These are phyloP conservation scores for Menidia beryllina DNA, from an alignment of 2,113 vertebrate species.

Conservation along the genomic window DNA sequence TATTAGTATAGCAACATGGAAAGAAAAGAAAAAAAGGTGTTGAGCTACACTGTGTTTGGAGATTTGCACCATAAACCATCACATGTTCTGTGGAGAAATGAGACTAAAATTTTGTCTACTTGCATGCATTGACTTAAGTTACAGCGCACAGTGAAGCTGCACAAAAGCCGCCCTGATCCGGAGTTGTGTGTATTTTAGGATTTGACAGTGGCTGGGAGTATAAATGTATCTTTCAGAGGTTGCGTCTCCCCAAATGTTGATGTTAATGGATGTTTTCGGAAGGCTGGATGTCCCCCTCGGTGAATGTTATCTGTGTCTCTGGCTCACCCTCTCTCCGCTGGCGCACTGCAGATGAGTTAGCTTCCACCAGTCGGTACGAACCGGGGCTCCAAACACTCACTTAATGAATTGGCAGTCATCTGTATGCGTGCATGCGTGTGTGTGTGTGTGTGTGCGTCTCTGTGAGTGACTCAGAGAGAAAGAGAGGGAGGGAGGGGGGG, in stretches of 20 bases:
- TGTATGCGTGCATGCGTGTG: constrained; percentile 45
- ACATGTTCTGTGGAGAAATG: no score
- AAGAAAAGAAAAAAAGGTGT: no score
- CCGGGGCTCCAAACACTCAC: constrained; percentile 74
- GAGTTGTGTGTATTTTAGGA: constrained; percentile 37
- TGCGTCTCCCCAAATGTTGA: constrained; percentile 67
- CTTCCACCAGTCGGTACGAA: constrained; percentile 76
- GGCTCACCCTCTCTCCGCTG: constrained; percentile 71
- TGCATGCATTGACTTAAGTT: neutral
- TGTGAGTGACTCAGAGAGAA: constrained; percentile 22
- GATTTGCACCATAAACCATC: no score
- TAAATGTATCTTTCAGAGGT: constrained; percentile 67
- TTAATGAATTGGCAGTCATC: constrained; percentile 80
- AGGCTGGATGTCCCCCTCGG: constrained; percentile 72
- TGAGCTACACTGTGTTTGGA: no score
- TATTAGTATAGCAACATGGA: no score
- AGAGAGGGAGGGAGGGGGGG: neutral
- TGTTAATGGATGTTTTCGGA: constrained; percentile 76
- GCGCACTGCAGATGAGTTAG: constrained; percentile 76
- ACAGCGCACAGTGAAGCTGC: neutral
- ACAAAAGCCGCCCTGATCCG: neutral
- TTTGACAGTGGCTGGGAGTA: constrained; percentile 51
- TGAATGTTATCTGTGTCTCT: constrained; percentile 77
- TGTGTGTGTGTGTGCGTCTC: constrained; percentile 41
- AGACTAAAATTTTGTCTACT: neutral